Percentiles rank a stretch among this genome's conserved stretches.
phyloP scores from a whole-genome alignment of 2,888 invertebrate genomes.

The Hyposoter dolosus region DNA sequence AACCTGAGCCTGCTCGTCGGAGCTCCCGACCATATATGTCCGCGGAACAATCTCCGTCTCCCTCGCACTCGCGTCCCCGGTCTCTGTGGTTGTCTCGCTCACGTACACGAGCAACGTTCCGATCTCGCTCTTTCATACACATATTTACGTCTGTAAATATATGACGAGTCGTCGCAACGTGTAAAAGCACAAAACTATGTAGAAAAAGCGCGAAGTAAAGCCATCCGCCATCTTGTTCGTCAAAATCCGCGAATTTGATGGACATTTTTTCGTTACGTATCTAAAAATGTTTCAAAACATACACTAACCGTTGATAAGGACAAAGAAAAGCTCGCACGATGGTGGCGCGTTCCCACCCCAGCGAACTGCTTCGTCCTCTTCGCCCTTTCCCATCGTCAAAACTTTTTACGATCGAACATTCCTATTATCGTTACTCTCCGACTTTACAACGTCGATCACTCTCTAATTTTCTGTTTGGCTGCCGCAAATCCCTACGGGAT shows the following conservation, averaged over 20 bases:
- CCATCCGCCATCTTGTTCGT: not conserved
- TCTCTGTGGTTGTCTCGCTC: slow-evolving; percentile 63
- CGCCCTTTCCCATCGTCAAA: not conserved
- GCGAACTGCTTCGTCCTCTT: slow-evolving; percentile 35
- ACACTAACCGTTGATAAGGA: not conserved
- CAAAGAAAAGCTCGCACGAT: not conserved
- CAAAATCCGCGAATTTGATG: not conserved
- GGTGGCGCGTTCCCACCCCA: slow-evolving; percentile 33
- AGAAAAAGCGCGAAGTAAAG: not conserved
- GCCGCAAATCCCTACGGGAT: not conserved
- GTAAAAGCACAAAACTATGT: not conserved
- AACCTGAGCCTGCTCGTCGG: slow-evolving; percentile 83
- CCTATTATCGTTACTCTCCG: slow-evolving; percentile 27
- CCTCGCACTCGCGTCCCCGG: slow-evolving; percentile 73
- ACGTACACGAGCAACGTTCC: slow-evolving; percentile 10
- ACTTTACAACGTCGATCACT: slow-evolving; percentile 34
- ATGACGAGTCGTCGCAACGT: not conserved
- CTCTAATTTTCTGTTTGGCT: not conserved
- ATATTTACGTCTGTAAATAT: slow-evolving; percentile 8
- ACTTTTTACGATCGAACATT: not conserved
- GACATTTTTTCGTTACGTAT: not conserved
- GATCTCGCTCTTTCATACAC: not conserved
- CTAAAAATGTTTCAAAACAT: not conserved
- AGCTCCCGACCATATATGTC: slow-evolving; percentile 84
- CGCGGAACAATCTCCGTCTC: slow-evolving; percentile 80